These are phyloP conservation scores for Phrixothrix hirtus DNA, from an alignment of 2,888 invertebrate species.

Conservation along the genomic window DNA sequence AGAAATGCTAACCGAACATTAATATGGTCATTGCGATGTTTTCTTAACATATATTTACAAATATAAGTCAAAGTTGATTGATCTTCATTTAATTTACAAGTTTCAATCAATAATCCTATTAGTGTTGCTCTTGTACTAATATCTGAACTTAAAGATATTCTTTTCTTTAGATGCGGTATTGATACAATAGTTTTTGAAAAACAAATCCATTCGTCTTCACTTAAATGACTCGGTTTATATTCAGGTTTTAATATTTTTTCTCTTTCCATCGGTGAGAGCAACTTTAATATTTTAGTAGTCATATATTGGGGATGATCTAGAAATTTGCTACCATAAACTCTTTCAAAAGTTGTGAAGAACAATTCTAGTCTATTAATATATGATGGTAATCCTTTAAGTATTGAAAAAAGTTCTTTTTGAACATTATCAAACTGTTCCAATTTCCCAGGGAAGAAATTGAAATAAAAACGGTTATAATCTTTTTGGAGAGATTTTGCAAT, in stretches of 20 bases:
- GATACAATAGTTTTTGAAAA: constrained; percentile 7
- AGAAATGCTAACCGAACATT: constrained; percentile 5
- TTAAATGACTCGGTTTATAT: background rate
- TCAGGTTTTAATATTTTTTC: background rate
- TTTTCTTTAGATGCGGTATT: constrained; percentile 10
- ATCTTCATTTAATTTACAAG: constrained; percentile 15
- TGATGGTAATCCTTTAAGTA: background rate
- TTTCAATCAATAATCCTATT: constrained; percentile 5
- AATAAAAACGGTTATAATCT: constrained; percentile 13
- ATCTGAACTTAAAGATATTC: constrained; percentile 7
- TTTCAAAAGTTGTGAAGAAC: constrained; percentile 2
- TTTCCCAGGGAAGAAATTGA: constrained; percentile 14
- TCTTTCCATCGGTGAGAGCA: constrained; percentile 5
- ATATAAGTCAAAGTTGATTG: constrained; percentile 1
- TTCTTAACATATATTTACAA: constrained; percentile 10
- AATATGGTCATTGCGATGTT: constrained; percentile 11
- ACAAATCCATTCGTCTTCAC: constrained; percentile 10
- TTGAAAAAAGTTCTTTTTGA: background rate
- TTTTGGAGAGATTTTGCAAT: constrained; percentile 9
- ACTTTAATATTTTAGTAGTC: constrained; percentile 1
- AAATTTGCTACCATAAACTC: constrained; percentile 5
- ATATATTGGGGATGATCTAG: constrained; percentile 2
- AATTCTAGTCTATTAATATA: constrained; percentile 2
- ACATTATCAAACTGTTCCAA: constrained; percentile 3
- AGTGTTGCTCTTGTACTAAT: background rate